Evolutionary conservation across 2,888 invertebrate genomes (phyloP).

Genomic region (Ashinkailepas kermadecensis): DNA sequence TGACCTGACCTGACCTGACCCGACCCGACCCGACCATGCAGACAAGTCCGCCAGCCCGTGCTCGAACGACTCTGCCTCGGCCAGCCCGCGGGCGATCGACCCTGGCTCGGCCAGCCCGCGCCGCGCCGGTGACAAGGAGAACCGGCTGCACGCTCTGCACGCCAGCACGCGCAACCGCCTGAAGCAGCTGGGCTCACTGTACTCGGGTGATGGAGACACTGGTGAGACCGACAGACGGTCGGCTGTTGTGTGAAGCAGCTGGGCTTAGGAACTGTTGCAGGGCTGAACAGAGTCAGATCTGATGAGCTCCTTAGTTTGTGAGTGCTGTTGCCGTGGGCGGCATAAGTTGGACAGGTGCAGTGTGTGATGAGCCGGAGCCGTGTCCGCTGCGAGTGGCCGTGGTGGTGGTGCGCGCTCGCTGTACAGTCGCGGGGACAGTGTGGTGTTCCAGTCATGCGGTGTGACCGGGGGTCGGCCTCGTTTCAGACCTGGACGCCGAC

Average conservation of each 20-base stretch:
- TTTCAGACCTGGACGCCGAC: background rate
- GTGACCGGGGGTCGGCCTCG: background rate
- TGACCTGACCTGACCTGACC: too few species aligned
- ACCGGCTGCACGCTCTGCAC: constrained; percentile 17
- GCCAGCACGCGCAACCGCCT: constrained; percentile 1
- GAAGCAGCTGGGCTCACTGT: constrained; percentile 1
- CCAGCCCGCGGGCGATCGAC: too few species aligned
- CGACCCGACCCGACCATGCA: background rate
- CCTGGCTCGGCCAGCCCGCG: background rate
- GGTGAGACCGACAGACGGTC: background rate
- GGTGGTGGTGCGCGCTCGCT: too few species aligned
- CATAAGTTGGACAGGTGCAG: background rate
- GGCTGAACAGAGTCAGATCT: background rate
- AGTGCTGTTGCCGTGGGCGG: background rate
- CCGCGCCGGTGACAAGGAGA: constrained; percentile 10
- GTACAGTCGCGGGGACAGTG: too few species aligned
- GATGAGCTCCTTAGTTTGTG: background rate
- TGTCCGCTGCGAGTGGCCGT: too few species aligned
- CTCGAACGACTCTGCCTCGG: too few species aligned
- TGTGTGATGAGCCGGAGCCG: background rate
- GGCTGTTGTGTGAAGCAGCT: too few species aligned
- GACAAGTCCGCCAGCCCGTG: background rate
- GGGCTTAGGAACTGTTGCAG: too few species aligned
- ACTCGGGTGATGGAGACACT: background rate
- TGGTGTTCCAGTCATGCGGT: background rate